A percentile compares a stretch with the other conserved stretches of the same genome.
Conservation (phyloP, 1,140 invertebrate species). For the Drosophila melanica region DNA sequence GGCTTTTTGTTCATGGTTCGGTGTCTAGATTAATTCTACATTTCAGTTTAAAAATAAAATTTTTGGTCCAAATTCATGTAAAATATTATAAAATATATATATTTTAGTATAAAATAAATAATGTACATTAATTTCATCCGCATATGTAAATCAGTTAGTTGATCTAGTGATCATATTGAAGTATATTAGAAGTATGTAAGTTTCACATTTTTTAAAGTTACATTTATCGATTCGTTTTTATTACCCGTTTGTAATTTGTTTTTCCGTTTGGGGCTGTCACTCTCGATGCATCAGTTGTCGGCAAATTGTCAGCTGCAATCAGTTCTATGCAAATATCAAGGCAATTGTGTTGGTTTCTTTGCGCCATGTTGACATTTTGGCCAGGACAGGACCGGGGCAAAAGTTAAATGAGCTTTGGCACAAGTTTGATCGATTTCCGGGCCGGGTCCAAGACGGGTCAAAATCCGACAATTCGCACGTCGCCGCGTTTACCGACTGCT, state of each 20-base stretch:
- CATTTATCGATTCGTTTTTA: conserved; percentile 16
- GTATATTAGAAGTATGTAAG: too few species aligned
- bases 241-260: conserved; percentile 12
- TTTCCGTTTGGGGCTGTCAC: neutral
- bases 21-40: too few species aligned
- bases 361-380: conserved; percentile 59
- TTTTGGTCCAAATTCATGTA: neutral
- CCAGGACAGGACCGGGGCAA: conserved; percentile 26
- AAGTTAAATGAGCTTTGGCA: conserved; percentile 73
- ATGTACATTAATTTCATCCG: too few species aligned
- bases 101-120: too few species aligned
- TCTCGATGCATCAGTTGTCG: conserved; percentile 30
- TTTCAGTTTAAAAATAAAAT: too few species aligned
- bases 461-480: neutral
- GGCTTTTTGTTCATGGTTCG: too few species aligned
- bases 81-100: too few species aligned
- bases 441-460: neutral
- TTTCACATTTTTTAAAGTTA: too few species aligned
- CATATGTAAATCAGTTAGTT: too few species aligned
- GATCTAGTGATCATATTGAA: too few species aligned
- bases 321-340: conserved; percentile 67
- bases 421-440: conserved; percentile 73
- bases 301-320: conserved; percentile 51
- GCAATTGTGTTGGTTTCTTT: conserved; percentile 57
- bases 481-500: neutral